A percentile compares a stretch with the other conserved stretches of the same genome.
phyloP scores from a whole-genome alignment of 2,888 invertebrate genomes.

The Lepidonotus clava region DNA sequence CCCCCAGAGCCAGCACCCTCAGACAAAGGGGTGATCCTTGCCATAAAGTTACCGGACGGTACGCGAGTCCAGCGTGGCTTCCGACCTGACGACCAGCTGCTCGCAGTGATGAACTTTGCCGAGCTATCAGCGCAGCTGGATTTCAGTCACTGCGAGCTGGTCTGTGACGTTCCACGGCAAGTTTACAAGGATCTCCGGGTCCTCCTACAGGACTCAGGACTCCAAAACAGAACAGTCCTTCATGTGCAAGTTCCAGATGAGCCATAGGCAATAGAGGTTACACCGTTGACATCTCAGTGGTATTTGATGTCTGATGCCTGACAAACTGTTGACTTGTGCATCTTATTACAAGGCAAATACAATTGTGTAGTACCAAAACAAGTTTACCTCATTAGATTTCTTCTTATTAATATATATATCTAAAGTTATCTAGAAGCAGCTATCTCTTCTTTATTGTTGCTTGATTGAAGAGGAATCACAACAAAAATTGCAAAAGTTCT shows the following conservation, averaged over 20 bases:
- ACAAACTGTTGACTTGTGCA: too few relatives aligned
- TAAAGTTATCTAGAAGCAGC: too few relatives aligned
- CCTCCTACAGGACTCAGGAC: constrained; percentile 63
- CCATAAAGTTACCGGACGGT: constrained; percentile 69
- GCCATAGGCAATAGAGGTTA: not conserved
- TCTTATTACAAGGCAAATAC: too few relatives aligned
- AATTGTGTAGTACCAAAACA: too few relatives aligned
- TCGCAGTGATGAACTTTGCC: constrained; percentile 67
- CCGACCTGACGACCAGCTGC: constrained; percentile 64
- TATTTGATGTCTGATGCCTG: too few relatives aligned
- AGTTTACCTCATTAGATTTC: too few relatives aligned
- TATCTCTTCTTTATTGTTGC: too few relatives aligned
- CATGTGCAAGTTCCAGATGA: constrained; percentile 63
- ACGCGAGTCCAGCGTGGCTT: constrained; percentile 69
- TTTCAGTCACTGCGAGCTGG: constrained; percentile 65
- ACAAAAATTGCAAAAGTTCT: too few relatives aligned
- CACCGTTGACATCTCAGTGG: too few relatives aligned
- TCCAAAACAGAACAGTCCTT: constrained; percentile 68
- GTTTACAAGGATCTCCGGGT: constrained; percentile 65
- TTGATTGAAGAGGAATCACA: too few relatives aligned
- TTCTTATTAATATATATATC: too few relatives aligned
- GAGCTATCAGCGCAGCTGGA: constrained; percentile 66
- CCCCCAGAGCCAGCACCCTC: constrained; percentile 66
- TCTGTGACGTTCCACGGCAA: constrained; percentile 67
- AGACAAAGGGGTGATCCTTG: constrained; percentile 66